Percentiles rank a stretch among this genome's conserved stretches.
Conservation (phyloP, 2,113 vertebrate genomes). For the Colius striatus region DNA sequence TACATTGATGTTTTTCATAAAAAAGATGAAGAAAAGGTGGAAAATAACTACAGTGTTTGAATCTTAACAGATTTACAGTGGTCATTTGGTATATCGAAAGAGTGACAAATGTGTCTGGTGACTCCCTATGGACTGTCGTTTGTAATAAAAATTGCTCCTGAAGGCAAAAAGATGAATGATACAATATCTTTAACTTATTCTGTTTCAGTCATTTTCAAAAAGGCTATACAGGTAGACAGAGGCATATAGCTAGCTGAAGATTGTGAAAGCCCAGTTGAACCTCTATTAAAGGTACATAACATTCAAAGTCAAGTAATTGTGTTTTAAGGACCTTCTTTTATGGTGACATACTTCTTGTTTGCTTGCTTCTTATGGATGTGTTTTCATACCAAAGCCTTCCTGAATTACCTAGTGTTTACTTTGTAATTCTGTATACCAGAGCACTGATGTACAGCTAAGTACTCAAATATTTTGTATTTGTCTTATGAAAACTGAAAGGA, state of each 20-base stretch:
- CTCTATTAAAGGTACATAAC: neutral
- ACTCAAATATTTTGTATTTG: too few species aligned
- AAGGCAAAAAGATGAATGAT: neutral
- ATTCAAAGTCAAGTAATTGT: neutral
- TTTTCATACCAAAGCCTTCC: neutral
- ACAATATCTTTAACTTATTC: neutral
- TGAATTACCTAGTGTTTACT: neutral
- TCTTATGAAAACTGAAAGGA: neutral
- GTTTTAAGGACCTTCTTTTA: neutral
- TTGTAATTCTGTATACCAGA: neutral
- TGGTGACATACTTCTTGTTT: neutral
- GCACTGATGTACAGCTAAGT: slow-evolving; percentile 12
- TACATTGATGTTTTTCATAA: neutral
- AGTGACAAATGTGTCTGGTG: neutral
- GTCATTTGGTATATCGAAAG: neutral
- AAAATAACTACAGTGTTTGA: neutral
- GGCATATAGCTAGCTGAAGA: neutral
- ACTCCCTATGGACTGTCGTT: neutral
- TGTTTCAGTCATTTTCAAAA: neutral
- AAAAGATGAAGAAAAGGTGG: neutral
- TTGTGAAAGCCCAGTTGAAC: neutral
- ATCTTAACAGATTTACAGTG: neutral
- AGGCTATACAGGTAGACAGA: neutral
- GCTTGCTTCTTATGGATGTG: neutral
- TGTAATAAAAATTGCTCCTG: neutral